Percentiles rank a stretch among this genome's conserved stretches.
phyloP scores from a whole-genome alignment of 2,888 invertebrate species.

The Pseudeuparius sepicola region DNA sequence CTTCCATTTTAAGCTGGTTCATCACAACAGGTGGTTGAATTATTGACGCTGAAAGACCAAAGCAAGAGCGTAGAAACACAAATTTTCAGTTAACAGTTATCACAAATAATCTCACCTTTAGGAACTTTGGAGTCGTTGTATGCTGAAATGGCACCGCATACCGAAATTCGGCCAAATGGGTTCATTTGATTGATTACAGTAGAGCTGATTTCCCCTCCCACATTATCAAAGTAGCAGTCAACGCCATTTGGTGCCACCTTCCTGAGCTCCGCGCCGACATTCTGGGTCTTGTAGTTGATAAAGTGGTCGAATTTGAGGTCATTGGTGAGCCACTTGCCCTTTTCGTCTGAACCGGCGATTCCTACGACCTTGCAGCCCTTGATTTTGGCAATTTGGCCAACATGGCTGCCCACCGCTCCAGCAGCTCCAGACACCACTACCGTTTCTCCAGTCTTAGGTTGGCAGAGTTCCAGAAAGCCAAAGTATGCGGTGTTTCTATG shows the following conservation, averaged over 20 bases:
- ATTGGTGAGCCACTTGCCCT: conserved; percentile 55
- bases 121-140: conserved; percentile 44
- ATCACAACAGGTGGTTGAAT: conserved; percentile 22
- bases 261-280: conserved; percentile 45
- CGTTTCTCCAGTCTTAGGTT: conserved; percentile 61
- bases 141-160: conserved; percentile 60
- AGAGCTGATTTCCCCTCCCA: conserved; percentile 63
- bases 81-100: too few relatives aligned
- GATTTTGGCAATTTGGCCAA: conserved; percentile 70
- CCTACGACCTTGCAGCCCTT: conserved; percentile 62
- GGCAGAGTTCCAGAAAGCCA: conserved; percentile 59
- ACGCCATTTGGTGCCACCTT: conserved; percentile 58
- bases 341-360: conserved; percentile 59
- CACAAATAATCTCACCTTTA: conserved; percentile 24
- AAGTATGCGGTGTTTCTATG: conserved; percentile 67
- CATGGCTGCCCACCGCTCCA: conserved; percentile 68
- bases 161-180: conserved; percentile 51
- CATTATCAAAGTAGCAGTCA: conserved; percentile 71
- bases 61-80: conserved; percentile 1
- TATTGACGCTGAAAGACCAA: conserved; percentile 20
- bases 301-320: conserved; percentile 57
- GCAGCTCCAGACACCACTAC: conserved; percentile 65
- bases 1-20: conserved; percentile 29
- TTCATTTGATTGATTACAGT: conserved; percentile 57
- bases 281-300: conserved; percentile 60